Conservation (phyloP, 1,140 invertebrate genomes). For the Nasonia giraulti region DNA sequence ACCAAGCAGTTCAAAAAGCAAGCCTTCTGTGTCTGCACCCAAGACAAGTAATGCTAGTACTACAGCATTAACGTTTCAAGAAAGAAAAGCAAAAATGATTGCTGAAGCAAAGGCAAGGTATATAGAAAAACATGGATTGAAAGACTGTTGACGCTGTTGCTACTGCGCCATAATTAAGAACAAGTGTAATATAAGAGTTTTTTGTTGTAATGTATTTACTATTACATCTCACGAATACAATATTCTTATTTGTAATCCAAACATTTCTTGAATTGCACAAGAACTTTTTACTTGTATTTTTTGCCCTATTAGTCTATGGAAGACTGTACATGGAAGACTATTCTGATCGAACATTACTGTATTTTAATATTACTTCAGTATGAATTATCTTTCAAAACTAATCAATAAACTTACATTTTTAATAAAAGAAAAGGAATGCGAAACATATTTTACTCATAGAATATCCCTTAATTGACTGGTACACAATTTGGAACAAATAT, state of each 20-base stretch:
- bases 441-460: slow-evolving; percentile 20
- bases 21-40: slow-evolving; percentile 75
- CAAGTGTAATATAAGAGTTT: slow-evolving; percentile 57
- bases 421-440: slow-evolving; percentile 40
- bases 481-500: neutral
- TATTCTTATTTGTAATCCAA: slow-evolving; percentile 57
- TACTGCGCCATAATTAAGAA: slow-evolving; percentile 56
- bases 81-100: slow-evolving; percentile 86
- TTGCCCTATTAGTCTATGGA: slow-evolving; percentile 47
- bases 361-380: slow-evolving; percentile 37
- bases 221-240: slow-evolving; percentile 67
- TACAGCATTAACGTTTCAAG: slow-evolving; percentile 82
- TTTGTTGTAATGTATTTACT: slow-evolving; percentile 68
- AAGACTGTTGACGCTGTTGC: slow-evolving; percentile 67
- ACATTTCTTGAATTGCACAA: slow-evolving; percentile 42
- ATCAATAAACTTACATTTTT: slow-evolving; percentile 13
- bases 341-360: slow-evolving; percentile 24
- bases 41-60: slow-evolving; percentile 77
- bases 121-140: slow-evolving; percentile 85
- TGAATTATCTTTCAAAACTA: slow-evolving; percentile 13
- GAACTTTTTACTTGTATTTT: slow-evolving; percentile 36
- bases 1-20: slow-evolving; percentile 61
- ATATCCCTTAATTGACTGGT: neutral
- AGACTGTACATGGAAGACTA: slow-evolving; percentile 65
- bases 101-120: slow-evolving; percentile 85